A percentile compares a stretch with the other conserved stretches of the same genome.
These are phyloP conservation scores for Gopherus evgoodei DNA, from an alignment of 2,113 vertebrate species.

Conservation along the genomic window DNA sequence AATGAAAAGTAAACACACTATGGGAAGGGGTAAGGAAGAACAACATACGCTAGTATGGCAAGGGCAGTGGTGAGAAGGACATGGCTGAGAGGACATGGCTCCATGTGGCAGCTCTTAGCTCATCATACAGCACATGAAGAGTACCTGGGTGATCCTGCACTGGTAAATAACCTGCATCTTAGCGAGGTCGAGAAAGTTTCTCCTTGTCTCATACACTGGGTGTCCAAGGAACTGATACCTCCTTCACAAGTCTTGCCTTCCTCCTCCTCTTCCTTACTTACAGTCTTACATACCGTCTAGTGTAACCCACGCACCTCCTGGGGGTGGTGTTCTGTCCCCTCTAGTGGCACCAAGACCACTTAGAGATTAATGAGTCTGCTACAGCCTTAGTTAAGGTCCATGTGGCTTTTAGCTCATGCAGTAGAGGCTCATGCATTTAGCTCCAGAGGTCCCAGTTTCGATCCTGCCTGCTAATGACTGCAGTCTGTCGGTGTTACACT, in stretches of 20 bases:
- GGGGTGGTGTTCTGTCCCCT: no score
- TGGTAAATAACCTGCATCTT: fast-evolving
- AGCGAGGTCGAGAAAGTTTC: not conserved
- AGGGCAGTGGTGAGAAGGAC: not conserved
- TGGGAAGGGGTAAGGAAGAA: not conserved
- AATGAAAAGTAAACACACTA: not conserved
- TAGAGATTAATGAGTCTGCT: no score
- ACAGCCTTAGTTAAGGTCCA: no score
- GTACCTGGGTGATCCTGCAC: fast-evolving
- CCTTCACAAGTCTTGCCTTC: not conserved
- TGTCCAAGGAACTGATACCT: fast-evolving
- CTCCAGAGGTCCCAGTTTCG: no score
- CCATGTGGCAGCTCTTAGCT: fast-evolving
- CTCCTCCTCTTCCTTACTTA: not conserved
- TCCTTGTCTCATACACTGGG: not conserved
- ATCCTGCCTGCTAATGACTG: no score
- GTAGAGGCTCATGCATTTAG: no score
- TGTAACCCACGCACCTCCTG: no score
- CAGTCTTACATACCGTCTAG: not conserved
- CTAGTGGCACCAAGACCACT: no score
- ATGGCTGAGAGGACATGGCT: fast-evolving
- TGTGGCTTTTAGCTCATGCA: no score
- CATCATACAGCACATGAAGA: fast-evolving
- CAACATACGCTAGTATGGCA: not conserved
- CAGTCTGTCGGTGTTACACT: no score